Conservation (phyloP, 2,113 vertebrate genomes). For the Dicentrarchus labrax region DNA sequence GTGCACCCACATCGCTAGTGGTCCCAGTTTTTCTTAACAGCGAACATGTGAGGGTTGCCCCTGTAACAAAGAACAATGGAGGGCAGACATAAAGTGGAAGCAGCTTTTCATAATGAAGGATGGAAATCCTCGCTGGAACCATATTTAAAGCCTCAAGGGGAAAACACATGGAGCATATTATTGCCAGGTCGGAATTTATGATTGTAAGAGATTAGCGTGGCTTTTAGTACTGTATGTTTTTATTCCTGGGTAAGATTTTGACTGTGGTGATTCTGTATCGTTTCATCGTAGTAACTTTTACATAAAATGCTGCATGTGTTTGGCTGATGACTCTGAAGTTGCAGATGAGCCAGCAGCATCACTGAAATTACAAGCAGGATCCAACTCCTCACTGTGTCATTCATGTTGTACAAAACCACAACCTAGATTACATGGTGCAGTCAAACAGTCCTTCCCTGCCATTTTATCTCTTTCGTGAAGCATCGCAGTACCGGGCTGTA, state of each 20-base stretch:
- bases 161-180: slow-evolving; percentile 51
- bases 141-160: slow-evolving; percentile 36
- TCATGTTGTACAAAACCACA: slow-evolving; percentile 36
- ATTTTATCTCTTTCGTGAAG: slow-evolving; percentile 34
- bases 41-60: slow-evolving; percentile 38
- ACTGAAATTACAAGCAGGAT: slow-evolving; percentile 10
- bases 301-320: neutral
- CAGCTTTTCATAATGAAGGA: slow-evolving; percentile 59
- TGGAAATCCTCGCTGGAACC: slow-evolving; percentile 52
- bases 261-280: neutral
- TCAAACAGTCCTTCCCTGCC: neutral
- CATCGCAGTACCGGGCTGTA: neutral
- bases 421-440: slow-evolving; percentile 41
- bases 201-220: slow-evolving; percentile 25
- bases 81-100: slow-evolving; percentile 54
- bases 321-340: neutral
- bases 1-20: neutral
- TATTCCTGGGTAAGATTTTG: neutral
- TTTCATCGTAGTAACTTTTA: neutral
- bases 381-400: slow-evolving; percentile 16
- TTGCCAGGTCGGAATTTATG: slow-evolving; percentile 33
- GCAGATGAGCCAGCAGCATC: neutral
- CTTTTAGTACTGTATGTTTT: slow-evolving; percentile 22
- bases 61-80: slow-evolving; percentile 59
- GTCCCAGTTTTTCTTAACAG: slow-evolving; percentile 15